Conservation (phyloP, 2,888 invertebrate genomes). For the Xestobium rufovillosum region DNA sequence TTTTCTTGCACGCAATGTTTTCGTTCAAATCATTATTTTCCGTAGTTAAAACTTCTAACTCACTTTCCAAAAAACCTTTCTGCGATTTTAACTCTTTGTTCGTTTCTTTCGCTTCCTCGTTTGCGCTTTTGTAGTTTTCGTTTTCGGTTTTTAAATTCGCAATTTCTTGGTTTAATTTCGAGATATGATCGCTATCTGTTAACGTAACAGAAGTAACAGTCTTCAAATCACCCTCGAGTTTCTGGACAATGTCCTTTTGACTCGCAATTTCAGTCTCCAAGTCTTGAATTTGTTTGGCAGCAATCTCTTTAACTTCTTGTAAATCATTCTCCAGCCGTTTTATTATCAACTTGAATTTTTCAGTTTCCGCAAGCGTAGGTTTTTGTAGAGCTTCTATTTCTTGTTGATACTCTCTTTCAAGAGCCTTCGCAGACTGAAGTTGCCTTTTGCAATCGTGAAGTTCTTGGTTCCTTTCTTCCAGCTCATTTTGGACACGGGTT, state of each 20-base stretch:
- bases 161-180: slow-evolving; percentile 16
- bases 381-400: slow-evolving; percentile 23
- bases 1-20: slow-evolving; percentile 25
- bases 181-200: slow-evolving; percentile 17
- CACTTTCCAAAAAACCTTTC: background rate
- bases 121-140: too few relatives aligned
- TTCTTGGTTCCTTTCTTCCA: slow-evolving; percentile 29
- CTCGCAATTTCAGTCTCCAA: slow-evolving; percentile 17
- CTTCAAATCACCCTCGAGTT: slow-evolving; percentile 20
- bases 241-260: slow-evolving; percentile 16
- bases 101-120: slow-evolving; percentile 6
- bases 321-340: slow-evolving; percentile 22
- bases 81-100: background rate
- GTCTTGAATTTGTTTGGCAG: slow-evolving; percentile 18
- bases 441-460: slow-evolving; percentile 29
- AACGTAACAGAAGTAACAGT: slow-evolving; percentile 10
- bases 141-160: slow-evolving; percentile 13
- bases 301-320: slow-evolving; percentile 16
- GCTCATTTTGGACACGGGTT: slow-evolving; percentile 24
- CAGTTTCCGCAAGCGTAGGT: slow-evolving; percentile 28
- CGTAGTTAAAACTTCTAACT: slow-evolving; percentile 19
- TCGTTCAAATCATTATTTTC: slow-evolving; percentile 26
- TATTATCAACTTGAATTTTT: slow-evolving; percentile 22
- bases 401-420: slow-evolving; percentile 26
- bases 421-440: slow-evolving; percentile 22